These are phyloP conservation scores for Drosophila phalerata DNA, from an alignment of 2,888 invertebrate genomes.

Conservation along the genomic window DNA sequence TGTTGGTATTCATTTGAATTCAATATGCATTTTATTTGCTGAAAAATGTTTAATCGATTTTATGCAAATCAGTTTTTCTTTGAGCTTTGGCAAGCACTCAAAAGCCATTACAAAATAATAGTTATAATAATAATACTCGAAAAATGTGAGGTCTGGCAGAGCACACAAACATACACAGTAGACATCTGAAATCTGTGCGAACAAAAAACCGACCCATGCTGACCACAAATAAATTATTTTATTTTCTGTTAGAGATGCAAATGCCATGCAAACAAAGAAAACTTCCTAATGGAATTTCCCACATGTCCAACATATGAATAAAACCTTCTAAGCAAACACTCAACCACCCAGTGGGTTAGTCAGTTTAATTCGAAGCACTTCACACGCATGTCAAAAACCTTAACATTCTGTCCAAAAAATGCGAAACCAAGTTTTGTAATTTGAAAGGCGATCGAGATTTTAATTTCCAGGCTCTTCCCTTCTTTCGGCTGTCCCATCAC, in stretches of 20 bases:
- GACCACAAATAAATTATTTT: conserved; percentile 74
- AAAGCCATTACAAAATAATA: conserved; percentile 79
- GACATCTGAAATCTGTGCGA: conserved; percentile 31
- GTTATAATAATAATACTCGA: conserved; percentile 68
- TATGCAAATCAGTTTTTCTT: conserved; percentile 77
- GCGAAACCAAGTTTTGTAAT: conserved; percentile 35
- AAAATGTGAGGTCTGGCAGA: conserved; percentile 45
- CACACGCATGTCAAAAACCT: conserved; percentile 65
- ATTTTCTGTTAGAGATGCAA: conserved; percentile 72
- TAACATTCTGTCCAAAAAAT: conserved; percentile 32
- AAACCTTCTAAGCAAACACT: conserved; percentile 72
- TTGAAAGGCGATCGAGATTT: conserved; percentile 47
- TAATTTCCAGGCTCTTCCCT: not conserved
- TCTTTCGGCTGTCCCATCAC: not conserved
- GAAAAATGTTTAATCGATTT: conserved; percentile 76
- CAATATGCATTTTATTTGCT: conserved; percentile 72
- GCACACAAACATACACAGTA: conserved; percentile 1
- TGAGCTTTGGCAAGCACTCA: conserved; percentile 63
- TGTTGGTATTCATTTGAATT: conserved; percentile 57
- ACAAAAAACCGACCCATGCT: conserved; percentile 32
- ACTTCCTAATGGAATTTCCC: conserved; percentile 80
- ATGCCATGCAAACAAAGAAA: conserved; percentile 79
- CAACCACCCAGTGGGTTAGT: conserved; percentile 21
- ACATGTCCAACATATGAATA: conserved; percentile 79
- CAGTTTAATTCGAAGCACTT: conserved; percentile 56